Evolutionary conservation across 2,113 vertebrate species (phyloP).

Genomic region (Cisticola juncidis): DNA sequence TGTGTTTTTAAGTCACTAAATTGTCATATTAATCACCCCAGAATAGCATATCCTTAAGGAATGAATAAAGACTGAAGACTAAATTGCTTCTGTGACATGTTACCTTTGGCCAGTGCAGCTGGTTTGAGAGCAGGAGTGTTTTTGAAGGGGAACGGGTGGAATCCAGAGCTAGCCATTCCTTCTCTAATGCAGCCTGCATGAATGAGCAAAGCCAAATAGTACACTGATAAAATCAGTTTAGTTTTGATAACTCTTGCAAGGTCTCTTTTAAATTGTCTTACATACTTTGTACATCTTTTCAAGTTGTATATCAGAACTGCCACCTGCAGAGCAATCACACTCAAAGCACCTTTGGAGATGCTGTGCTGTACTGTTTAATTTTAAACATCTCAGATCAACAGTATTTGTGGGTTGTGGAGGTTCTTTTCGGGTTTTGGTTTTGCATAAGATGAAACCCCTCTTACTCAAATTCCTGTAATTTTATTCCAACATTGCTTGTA

Average conservation of each 20-base stretch:
- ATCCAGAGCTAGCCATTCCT: conserved; percentile 77
- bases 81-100: conserved; percentile 74
- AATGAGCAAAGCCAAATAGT: conserved; percentile 56
- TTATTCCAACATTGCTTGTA: background rate
- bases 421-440: background rate
- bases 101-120: conserved; percentile 84
- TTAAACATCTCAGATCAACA: background rate
- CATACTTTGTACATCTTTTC: background rate
- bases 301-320: background rate
- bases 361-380: background rate
- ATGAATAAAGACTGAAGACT: conserved; percentile 68
- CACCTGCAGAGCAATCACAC: background rate
- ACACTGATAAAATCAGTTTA: conserved; percentile 46
- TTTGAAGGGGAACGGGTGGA: conserved; percentile 71
- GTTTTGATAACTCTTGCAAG: conserved; percentile 50
- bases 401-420: background rate
- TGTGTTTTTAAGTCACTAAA: conserved; percentile 87
- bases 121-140: conserved; percentile 66
- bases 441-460: background rate
- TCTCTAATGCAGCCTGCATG: conserved; percentile 78
- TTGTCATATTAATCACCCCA: conserved; percentile 83
- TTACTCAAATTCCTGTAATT: background rate
- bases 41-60: conserved; percentile 69
- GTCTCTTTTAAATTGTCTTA: conserved; percentile 27
- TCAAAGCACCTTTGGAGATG: background rate